These are phyloP conservation scores for Cosmopolites sordidus DNA, from an alignment of 2,888 invertebrate genomes.

Conservation along the genomic window DNA sequence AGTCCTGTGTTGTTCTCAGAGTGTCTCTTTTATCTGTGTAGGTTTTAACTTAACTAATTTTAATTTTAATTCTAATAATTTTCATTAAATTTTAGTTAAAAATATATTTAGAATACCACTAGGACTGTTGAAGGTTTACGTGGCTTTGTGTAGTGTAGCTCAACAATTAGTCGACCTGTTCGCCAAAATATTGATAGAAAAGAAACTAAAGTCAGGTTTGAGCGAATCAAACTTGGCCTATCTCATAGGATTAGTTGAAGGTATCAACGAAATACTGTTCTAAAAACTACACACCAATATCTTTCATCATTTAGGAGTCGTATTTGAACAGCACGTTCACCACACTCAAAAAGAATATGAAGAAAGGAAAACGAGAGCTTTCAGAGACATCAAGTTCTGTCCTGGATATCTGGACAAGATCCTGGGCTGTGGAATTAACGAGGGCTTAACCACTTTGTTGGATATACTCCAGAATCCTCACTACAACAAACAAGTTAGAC, in stretches of 20 bases:
- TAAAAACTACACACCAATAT: not conserved
- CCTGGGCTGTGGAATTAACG: slow-evolving; percentile 44
- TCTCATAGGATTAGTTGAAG: slow-evolving; percentile 57
- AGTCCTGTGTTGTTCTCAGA: slow-evolving; percentile 45
- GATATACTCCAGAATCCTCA: slow-evolving; percentile 54
- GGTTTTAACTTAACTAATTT: slow-evolving; percentile 28
- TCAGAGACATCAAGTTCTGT: slow-evolving; percentile 45
- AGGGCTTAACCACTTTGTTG: slow-evolving; percentile 50
- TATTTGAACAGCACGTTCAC: slow-evolving; percentile 42
- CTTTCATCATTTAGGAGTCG: slow-evolving; percentile 35
- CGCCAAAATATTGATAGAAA: slow-evolving; percentile 47
- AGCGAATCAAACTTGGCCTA: slow-evolving; percentile 56
- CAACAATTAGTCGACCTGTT: slow-evolving; percentile 49
- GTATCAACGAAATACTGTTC: slow-evolving; percentile 41
- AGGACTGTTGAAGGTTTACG: slow-evolving; percentile 49
- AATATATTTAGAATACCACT: slow-evolving; percentile 53
- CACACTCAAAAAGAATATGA: slow-evolving; percentile 42
- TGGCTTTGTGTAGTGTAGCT: slow-evolving; percentile 50
- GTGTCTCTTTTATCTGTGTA: slow-evolving; percentile 49
- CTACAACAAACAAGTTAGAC: slow-evolving; percentile 55
- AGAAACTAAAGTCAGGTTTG: slow-evolving; percentile 46
- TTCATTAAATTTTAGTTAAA: slow-evolving; percentile 49
- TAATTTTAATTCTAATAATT: too few relatives aligned
- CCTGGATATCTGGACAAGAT: slow-evolving; percentile 43
- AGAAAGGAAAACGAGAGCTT: slow-evolving; percentile 47